phyloP scores from a whole-genome alignment of 1,140 invertebrate genomes.

The Colletes latitarsis region DNA sequence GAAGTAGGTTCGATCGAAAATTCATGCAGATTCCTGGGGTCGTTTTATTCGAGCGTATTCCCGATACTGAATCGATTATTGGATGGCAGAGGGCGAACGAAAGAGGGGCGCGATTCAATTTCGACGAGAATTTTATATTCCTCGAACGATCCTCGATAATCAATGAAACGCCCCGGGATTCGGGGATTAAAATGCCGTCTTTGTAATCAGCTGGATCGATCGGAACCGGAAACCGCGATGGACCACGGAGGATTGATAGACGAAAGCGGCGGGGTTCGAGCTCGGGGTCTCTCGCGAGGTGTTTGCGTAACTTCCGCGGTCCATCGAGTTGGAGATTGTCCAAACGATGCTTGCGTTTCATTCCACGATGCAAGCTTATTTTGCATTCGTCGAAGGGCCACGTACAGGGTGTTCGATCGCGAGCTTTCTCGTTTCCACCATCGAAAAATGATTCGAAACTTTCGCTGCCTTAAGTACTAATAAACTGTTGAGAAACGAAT shows the following conservation, averaged over 20 bases:
- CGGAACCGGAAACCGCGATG: neutral
- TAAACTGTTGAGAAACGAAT: too few species aligned
- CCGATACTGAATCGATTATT: constrained; percentile 34
- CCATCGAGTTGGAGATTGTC: neutral
- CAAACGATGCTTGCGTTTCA: constrained; percentile 14
- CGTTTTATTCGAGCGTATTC: constrained; percentile 7
- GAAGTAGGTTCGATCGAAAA: neutral
- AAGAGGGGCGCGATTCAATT: constrained; percentile 14
- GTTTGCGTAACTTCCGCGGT: constrained; percentile 2
- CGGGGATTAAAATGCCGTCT: constrained; percentile 17
- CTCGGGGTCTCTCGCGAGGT: neutral
- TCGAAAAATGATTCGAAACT: too few species aligned
- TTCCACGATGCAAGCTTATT: constrained; percentile 5
- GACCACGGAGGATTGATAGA: neutral
- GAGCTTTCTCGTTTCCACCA: too few species aligned
- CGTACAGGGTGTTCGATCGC: too few species aligned
- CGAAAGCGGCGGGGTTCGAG: neutral
- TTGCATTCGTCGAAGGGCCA: too few species aligned
- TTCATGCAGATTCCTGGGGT: constrained; percentile 17
- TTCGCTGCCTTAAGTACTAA: too few species aligned
- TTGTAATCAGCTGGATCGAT: constrained; percentile 12
- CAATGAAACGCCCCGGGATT: constrained; percentile 13
- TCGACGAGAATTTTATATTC: constrained; percentile 23
- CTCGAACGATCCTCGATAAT: constrained; percentile 21
- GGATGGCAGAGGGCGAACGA: neutral